Conservation (phyloP, 2,113 vertebrate species). For the Falco punctatus region DNA sequence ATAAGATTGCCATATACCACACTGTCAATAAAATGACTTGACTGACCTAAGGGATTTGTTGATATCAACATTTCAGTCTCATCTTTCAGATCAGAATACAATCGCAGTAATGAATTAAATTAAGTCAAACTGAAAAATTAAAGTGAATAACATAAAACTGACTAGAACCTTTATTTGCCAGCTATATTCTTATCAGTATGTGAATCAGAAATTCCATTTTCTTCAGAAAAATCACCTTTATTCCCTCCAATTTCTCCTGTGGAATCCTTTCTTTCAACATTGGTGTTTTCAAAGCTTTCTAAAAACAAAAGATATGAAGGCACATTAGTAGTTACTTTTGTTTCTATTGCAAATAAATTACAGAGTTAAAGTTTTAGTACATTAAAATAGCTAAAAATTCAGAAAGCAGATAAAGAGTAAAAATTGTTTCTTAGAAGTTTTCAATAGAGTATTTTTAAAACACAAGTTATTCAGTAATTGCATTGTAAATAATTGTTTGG, state of each 20-base stretch:
- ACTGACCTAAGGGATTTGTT: conserved; percentile 30
- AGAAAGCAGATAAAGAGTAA: not conserved
- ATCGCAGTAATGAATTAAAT: not conserved
- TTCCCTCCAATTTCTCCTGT: not conserved
- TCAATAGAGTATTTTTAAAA: not conserved
- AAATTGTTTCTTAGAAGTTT: not conserved
- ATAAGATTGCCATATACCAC: conserved; percentile 8
- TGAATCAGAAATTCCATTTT: not conserved
- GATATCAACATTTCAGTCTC: conserved; percentile 39
- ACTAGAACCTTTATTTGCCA: conserved; percentile 36
- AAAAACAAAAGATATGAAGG: not conserved
- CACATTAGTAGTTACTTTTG: not conserved
- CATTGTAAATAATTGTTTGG: not conserved
- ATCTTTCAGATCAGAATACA: conserved; percentile 11
- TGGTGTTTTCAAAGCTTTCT: conserved; percentile 1
- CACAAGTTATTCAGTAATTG: not conserved
- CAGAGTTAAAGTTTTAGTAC: not conserved
- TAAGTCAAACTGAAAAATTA: not conserved
- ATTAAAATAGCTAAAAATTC: not conserved
- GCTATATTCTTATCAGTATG: not conserved
- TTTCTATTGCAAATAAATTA: not conserved
- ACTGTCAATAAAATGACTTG: not conserved
- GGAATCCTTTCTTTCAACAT: not conserved
- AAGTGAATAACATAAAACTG: conserved; percentile 13
- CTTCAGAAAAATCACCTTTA: conserved; percentile 43